Conservation (phyloP, 2,113 vertebrate species). For the Ctenomys sociabilis region DNA sequence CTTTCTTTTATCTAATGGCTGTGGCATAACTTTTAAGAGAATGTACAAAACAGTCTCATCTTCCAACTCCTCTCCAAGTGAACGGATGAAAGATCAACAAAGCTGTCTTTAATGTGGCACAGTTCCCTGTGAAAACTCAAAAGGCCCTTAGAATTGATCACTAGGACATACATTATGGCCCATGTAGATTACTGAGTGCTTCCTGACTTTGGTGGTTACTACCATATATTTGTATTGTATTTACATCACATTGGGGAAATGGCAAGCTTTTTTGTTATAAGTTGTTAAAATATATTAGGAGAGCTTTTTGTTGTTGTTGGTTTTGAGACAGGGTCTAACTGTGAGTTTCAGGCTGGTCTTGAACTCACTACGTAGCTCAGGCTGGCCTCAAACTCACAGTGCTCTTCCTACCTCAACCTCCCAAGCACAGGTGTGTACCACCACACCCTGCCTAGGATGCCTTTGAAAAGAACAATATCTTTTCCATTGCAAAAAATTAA, state of each 20-base stretch:
- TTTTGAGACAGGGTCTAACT: background rate
- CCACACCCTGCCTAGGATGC: background rate
- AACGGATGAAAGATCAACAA: slow-evolving; percentile 68
- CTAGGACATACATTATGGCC: background rate
- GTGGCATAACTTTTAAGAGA: slow-evolving; percentile 73
- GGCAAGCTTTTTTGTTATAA: slow-evolving; percentile 31
- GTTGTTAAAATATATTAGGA: slow-evolving; percentile 62
- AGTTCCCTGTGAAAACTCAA: background rate
- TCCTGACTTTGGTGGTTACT: background rate
- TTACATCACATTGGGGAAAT: slow-evolving; percentile 36
- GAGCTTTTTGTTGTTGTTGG: background rate
- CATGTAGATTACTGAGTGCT: background rate
- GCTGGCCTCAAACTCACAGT: background rate
- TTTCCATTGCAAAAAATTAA: slow-evolving; percentile 59
- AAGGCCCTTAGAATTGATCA: background rate
- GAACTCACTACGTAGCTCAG: background rate
- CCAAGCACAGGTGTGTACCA: background rate
- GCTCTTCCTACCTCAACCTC: background rate
- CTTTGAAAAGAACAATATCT: slow-evolving; percentile 66
- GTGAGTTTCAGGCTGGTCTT: background rate
- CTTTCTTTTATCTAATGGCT: slow-evolving; percentile 82
- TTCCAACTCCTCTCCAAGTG: slow-evolving; percentile 37
- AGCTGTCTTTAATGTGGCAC: background rate
- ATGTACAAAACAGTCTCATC: slow-evolving; percentile 76
- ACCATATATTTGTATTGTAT: slow-evolving; percentile 16